Percentiles rank a stretch among this genome's conserved stretches.
Conservation (phyloP, 2,888 invertebrate species). For the Tubulanus polymorphus region DNA sequence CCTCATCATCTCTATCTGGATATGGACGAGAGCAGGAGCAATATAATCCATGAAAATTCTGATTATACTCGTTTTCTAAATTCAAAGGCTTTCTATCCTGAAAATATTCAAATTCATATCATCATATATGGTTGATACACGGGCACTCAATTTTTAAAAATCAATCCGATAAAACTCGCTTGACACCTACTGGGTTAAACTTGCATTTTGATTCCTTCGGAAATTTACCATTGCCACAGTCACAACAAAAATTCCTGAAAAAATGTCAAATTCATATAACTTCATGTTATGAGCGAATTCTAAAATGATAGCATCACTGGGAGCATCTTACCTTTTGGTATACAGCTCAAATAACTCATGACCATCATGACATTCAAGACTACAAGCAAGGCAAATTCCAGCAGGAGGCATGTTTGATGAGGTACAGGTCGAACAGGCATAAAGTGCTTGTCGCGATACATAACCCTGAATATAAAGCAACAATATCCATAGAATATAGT, state of each 20-base stretch:
- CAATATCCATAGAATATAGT: background rate
- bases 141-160: background rate
- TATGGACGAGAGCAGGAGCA: conserved; percentile 89
- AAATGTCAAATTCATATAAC: conserved; percentile 6
- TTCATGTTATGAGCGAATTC: background rate
- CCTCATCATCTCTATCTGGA: conserved; percentile 79
- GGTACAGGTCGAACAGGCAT: conserved; percentile 89
- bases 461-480: conserved; percentile 67
- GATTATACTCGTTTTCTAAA: conserved; percentile 72
- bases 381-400: conserved; percentile 91
- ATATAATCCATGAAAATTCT: conserved; percentile 90
- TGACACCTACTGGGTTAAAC: conserved; percentile 60
- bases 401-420: conserved; percentile 57
- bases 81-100: conserved; percentile 65
- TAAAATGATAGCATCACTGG: too few relatives aligned
- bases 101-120: conserved; percentile 1
- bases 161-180: background rate
- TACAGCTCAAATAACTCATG: conserved; percentile 94
- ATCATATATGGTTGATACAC: conserved; percentile 1
- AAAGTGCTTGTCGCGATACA: conserved; percentile 86
- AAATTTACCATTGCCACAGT: conserved; percentile 74
- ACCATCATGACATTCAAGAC: conserved; percentile 89
- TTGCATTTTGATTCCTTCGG: conserved; percentile 59
- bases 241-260: conserved; percentile 83
- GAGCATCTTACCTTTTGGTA: conserved; percentile 75